Evolutionary conservation across 2,113 vertebrate species (phyloP).

Genomic region (Ceuthmochares aereus): DNA sequence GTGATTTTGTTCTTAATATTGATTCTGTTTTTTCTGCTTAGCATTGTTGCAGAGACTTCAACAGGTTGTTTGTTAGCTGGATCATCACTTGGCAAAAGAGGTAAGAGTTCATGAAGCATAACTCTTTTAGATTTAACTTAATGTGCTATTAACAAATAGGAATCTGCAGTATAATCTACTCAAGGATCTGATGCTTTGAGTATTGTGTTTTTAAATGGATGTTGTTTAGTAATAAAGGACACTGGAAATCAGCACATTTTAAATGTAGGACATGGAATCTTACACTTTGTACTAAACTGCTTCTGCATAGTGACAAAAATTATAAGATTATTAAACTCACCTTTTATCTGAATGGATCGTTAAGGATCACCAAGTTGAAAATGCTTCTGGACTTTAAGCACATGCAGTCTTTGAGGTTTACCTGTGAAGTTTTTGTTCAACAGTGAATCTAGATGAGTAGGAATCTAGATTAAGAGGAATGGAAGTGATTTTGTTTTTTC

Average conservation of each 20-base stretch:
- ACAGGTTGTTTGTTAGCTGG: constrained; percentile 95
- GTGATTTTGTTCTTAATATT: not conserved
- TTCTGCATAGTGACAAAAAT: not conserved
- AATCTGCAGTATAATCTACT: not conserved
- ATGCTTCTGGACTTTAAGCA: not conserved
- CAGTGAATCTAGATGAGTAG: not conserved
- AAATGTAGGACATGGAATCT: not conserved
- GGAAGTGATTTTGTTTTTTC: not conserved
- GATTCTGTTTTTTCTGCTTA: not conserved
- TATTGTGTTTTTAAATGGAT: not conserved
- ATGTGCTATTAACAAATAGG: not conserved
- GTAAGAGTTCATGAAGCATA: constrained; percentile 69
- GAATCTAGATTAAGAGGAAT: not conserved
- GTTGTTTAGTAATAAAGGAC: not conserved
- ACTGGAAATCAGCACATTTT: not conserved
- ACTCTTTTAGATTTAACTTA: not conserved
- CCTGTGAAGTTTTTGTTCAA: not conserved
- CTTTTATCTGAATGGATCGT: not conserved
- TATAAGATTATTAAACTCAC: not conserved
- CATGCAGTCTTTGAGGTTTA: not conserved
- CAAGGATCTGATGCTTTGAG: not conserved
- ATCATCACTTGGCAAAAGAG: constrained; percentile 94
- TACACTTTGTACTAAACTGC: not conserved
- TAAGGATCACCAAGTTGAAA: not conserved
- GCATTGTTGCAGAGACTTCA: constrained; percentile 92